phyloP scores from a whole-genome alignment of 2,888 invertebrate genomes.

The Laothoe populi region DNA sequence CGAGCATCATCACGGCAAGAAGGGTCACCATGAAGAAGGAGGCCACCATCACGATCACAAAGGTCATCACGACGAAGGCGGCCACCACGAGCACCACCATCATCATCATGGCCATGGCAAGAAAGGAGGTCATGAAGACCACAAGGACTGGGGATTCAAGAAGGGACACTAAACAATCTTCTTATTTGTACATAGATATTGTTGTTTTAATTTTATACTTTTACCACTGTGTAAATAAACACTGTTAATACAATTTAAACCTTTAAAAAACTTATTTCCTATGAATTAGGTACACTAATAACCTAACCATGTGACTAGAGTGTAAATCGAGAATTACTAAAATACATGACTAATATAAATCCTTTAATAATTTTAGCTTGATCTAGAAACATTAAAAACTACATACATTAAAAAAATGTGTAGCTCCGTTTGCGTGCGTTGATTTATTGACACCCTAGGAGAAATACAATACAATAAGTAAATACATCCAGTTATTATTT shows the following conservation, averaged over 20 bases:
- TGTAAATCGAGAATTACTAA: no score
- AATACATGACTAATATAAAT: no score
- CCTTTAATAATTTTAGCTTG: no score
- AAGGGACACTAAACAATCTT: slow-evolving; percentile 70
- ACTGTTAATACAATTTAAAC: slow-evolving; percentile 28
- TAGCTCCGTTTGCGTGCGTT: no score
- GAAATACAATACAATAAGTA: no score
- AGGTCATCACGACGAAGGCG: slow-evolving; percentile 91
- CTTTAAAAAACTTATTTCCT: not conserved
- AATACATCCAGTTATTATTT: no score
- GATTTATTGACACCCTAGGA: no score
- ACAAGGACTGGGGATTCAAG: slow-evolving; percentile 91
- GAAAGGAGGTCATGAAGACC: slow-evolving; percentile 91
- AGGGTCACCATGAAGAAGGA: slow-evolving; percentile 92
- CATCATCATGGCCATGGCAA: slow-evolving; percentile 90
- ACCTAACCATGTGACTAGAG: no score
- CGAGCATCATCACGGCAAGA: slow-evolving; percentile 91
- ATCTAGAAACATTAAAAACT: no score
- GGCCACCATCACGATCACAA: slow-evolving; percentile 91
- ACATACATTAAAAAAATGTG: no score
- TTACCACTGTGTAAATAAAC: slow-evolving; percentile 47
- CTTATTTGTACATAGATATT: slow-evolving; percentile 18
- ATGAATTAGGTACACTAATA: no score
- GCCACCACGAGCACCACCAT: slow-evolving; percentile 91
- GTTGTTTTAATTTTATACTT: slow-evolving; percentile 37